Conservation (phyloP, 2,797 vertebrate genomes). For the Epinephelus awoara region DNA sequence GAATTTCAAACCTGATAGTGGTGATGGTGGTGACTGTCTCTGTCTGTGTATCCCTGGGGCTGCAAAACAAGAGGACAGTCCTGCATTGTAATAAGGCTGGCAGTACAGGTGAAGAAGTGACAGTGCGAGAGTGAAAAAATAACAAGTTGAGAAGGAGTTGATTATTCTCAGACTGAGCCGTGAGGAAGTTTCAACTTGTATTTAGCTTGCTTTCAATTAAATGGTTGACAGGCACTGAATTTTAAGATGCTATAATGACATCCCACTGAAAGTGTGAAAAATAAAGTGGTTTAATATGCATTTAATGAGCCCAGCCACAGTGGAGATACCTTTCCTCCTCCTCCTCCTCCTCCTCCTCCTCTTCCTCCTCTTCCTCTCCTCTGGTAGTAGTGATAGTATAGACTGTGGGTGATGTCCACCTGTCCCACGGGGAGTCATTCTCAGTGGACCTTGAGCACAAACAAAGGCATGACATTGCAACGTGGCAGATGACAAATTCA, state of each 20-base stretch:
- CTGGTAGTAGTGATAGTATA: constrained; percentile 33
- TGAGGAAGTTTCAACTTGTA: constrained; percentile 43
- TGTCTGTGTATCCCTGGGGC: constrained; percentile 45
- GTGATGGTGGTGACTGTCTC: constrained; percentile 58
- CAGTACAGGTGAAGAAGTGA: constrained; percentile 24
- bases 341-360: constrained; percentile 40
- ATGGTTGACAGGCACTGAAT: constrained; percentile 56
- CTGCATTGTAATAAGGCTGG: constrained; percentile 44
- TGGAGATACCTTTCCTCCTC: constrained; percentile 59
- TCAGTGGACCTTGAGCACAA: constrained; percentile 74
- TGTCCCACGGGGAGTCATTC: constrained; percentile 80
- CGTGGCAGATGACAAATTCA: constrained; percentile 21
- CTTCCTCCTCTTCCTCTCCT: constrained; percentile 47
- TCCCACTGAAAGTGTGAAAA: constrained; percentile 41
- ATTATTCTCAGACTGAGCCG: constrained; percentile 50
- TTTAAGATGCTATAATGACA: constrained; percentile 54
- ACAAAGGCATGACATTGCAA: constrained; percentile 33
- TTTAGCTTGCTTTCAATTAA: constrained; percentile 66
- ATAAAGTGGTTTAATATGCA: constrained; percentile 48
- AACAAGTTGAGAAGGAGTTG: constrained; percentile 34
- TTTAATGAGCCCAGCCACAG: constrained; percentile 49
- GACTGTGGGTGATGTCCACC: constrained; percentile 80
- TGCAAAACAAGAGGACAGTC: constrained; percentile 58
- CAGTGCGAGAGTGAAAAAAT: constrained; percentile 20
- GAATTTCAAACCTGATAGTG: constrained; percentile 64